Base-by-base conservation (phyloP, 2,113 vertebrate genomes). In the Asarcornis scutulata region DNA sequence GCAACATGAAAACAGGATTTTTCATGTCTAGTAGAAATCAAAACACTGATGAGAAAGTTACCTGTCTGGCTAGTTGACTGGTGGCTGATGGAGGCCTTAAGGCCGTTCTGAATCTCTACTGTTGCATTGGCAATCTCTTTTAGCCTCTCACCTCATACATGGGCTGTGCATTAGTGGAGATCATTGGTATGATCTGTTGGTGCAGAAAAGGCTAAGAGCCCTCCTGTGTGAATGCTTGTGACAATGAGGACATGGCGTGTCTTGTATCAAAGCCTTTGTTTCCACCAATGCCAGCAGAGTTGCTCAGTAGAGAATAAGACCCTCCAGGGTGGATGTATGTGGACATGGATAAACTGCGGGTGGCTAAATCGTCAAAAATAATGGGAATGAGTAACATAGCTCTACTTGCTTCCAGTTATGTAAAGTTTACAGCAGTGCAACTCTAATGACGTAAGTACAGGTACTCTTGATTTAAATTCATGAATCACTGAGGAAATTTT, bases 31-130 rank as follows among this genome's bases (percentile, higher is more conserved):
- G 75, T 50, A 53, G 21, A 85, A 73, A 7, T 68, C 31, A 29
- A 21, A 34, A 15, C 22, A 11, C 22, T 78, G 64, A 58, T 32
- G 42, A 40, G 40, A 23, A 55, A 53, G 7, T 38, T n/a, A 21
- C 14, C 17, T 40, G 7, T 44, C 31, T 66, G 34, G 15, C 11
- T 23, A 59, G 14, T 59, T 0, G 0, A 32, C 67, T 1, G 0
- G 13, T 55, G 55, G 32, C n/a, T 50, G 40, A 25, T 21, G 53
- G 34, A 56, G 40, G 20, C 62, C 50, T 15, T 38, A 55, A 44
- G 52, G 27, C 56, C 0, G 0, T 55, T 69, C 23, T 53, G 13
- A 9, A 52, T 12, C 44, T 60, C 40, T 0, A 1, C 31, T 79
- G 23, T 42, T 50, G 26, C 12, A 13, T 3, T 59, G n/a, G 38